These are phyloP conservation scores for Megalurothrips usitatus DNA, from an alignment of 2,888 invertebrate species.

Conservation along the genomic window DNA sequence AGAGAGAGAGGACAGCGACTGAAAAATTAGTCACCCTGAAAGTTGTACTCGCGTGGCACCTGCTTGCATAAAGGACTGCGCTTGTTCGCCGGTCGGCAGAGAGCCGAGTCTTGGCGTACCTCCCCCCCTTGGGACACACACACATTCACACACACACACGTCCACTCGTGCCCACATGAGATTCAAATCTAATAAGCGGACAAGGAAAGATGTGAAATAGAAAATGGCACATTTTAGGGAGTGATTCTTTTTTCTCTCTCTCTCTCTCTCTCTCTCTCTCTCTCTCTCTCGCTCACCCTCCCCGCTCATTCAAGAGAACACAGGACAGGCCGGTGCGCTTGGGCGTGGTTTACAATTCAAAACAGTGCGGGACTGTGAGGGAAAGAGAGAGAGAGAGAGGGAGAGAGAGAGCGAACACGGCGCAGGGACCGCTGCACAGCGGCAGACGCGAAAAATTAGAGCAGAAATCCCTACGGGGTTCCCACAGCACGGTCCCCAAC, in stretches of 20 bases:
- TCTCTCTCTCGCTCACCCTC: no score
- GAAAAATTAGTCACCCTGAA: no score
- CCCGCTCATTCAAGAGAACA: no score
- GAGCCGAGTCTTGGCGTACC: no score
- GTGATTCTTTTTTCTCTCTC: not conserved
- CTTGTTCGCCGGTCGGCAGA: no score
- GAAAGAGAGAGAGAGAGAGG: not conserved
- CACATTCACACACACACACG: no score
- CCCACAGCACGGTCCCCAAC: not conserved
- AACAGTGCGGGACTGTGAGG: not conserved
- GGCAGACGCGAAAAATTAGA: not conserved
- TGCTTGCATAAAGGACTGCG: no score
- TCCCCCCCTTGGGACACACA: no score
- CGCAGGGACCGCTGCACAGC: not conserved
- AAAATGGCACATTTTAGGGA: not conserved
- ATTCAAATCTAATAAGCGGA: not conserved
- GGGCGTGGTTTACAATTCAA: conserved; percentile 20
- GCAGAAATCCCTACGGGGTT: not conserved
- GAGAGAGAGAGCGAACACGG: not conserved
- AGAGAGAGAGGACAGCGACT: not conserved
- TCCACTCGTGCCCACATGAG: no score
- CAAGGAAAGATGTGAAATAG: not conserved
- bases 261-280: no score
- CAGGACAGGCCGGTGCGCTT: not conserved
- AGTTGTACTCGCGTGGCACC: no score